A percentile compares a stretch with the other conserved stretches of the same genome.
Conservation (phyloP, 2,797 vertebrate species). For the Distichodus sexfasciatus region DNA sequence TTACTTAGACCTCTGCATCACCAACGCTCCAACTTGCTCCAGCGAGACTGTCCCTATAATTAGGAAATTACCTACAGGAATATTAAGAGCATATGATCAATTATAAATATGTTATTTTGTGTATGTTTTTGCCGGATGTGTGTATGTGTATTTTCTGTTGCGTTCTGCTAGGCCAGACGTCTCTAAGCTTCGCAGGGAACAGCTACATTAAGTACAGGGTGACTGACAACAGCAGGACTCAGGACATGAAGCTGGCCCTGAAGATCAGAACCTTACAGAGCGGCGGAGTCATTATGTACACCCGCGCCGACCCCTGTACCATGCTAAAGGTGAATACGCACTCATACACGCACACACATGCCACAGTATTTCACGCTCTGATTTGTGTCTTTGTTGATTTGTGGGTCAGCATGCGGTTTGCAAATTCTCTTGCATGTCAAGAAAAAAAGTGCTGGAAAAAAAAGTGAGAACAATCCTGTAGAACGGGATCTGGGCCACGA, state of each 20-base stretch:
- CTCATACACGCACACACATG: conserved; percentile 5
- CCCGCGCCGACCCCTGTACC: conserved; percentile 89
- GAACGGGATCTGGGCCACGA: too few relatives aligned
- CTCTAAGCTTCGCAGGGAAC: conserved; percentile 89
- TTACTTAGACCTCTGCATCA: too few relatives aligned
- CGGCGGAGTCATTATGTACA: conserved; percentile 92
- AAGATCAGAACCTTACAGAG: conserved; percentile 86
- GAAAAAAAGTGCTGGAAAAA: too few relatives aligned
- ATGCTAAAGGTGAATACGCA: conserved; percentile 84
- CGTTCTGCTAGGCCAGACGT: conserved; percentile 72
- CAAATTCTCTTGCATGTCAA: too few relatives aligned
- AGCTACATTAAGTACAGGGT: conserved; percentile 94
- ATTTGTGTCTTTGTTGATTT: not conserved
- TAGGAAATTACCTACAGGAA: too few relatives aligned
- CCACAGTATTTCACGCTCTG: not conserved
- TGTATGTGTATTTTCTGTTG: conserved; percentile 4
- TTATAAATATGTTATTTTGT: conserved; percentile 4
- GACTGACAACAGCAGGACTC: conserved; percentile 78
- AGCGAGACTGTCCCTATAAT: too few relatives aligned
- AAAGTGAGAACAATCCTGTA: too few relatives aligned
- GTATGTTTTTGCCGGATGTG: not conserved
- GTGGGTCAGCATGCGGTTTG: too few relatives aligned
- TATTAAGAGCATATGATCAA: too few relatives aligned
- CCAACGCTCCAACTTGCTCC: too few relatives aligned
- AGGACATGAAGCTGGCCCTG: conserved; percentile 89